Evolutionary conservation across 1,140 invertebrate genomes (phyloP).

Genomic region (Drosophila pectinifera): DNA sequence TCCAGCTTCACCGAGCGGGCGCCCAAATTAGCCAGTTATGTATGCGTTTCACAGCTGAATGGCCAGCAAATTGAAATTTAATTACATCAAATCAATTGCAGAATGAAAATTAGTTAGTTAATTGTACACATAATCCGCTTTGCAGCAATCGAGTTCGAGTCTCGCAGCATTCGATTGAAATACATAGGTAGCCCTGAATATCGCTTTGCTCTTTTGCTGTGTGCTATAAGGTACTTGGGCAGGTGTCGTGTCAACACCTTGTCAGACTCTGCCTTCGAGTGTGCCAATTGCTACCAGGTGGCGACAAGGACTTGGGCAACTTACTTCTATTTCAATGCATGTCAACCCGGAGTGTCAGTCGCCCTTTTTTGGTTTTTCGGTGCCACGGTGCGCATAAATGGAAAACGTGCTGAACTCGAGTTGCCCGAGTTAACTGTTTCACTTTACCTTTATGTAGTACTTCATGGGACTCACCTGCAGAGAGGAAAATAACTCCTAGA

Average conservation of each 20-base stretch:
- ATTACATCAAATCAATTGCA: conserved; percentile 54
- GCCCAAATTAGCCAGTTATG: conserved; percentile 46
- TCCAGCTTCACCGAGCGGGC: conserved; percentile 7
- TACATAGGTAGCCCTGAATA: conserved; percentile 16
- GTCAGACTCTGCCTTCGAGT: conserved; percentile 61
- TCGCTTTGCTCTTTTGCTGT: not conserved
- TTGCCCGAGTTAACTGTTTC: conserved; percentile 51
- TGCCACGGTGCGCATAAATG: conserved; percentile 63
- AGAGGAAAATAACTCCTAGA: not conserved
- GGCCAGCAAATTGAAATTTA: conserved; percentile 56
- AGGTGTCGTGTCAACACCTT: conserved; percentile 69
- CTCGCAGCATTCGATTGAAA: too few relatives aligned
- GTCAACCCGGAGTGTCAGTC: conserved; percentile 63
- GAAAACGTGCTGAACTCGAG: conserved; percentile 66
- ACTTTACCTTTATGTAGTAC: conserved; percentile 39
- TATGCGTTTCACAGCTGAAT: conserved; percentile 45
- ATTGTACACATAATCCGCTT: conserved; percentile 5
- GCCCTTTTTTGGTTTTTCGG: conserved; percentile 42
- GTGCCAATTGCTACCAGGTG: conserved; percentile 57
- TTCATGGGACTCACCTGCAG: not conserved
- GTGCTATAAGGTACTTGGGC: not conserved
- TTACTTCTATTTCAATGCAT: conserved; percentile 67
- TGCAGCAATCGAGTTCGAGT: conserved; percentile 43
- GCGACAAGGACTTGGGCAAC: conserved; percentile 46
- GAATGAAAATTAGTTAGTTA: conserved; percentile 36